These are phyloP conservation scores for Idaea straminata DNA, from an alignment of 2,888 invertebrate genomes.

Conservation along the genomic window DNA sequence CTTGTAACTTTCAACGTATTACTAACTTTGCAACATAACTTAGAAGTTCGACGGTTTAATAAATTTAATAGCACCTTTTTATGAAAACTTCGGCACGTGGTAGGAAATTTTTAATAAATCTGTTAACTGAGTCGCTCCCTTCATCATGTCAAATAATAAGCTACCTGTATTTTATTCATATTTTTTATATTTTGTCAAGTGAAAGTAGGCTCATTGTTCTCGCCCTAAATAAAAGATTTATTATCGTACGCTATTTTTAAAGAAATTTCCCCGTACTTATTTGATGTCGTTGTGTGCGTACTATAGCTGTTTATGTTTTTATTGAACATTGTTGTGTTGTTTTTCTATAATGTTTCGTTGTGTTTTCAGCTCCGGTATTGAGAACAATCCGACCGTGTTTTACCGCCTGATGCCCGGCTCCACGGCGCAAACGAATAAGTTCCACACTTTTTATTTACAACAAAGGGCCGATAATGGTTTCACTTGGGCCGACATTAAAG, in stretches of 20 bases:
- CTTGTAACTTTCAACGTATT: background rate
- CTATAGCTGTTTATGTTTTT: slow-evolving; percentile 32
- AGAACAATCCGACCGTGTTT: slow-evolving; percentile 97
- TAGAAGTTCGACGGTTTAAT: background rate
- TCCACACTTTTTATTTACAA: slow-evolving; percentile 96
- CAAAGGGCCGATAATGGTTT: slow-evolving; percentile 95
- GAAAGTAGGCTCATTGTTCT: slow-evolving; percentile 23
- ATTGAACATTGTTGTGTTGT: slow-evolving; percentile 20
- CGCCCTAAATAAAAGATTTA: slow-evolving; percentile 18
- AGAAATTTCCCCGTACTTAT: slow-evolving; percentile 24
- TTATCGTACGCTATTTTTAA: slow-evolving; percentile 22
- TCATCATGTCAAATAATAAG: slow-evolving; percentile 8
- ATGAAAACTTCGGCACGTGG: slow-evolving; percentile 6
- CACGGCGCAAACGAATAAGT: slow-evolving; percentile 97
- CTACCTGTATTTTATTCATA: slow-evolving; percentile 10
- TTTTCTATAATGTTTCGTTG: slow-evolving; percentile 42
- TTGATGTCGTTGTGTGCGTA: slow-evolving; percentile 53
- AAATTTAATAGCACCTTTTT: background rate
- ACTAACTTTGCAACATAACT: background rate
- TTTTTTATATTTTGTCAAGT: slow-evolving; percentile 17
- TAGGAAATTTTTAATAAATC: slow-evolving; percentile 5
- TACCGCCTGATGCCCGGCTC: slow-evolving; percentile 97
- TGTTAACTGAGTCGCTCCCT: slow-evolving; percentile 17
- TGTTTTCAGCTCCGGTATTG: slow-evolving; percentile 93
- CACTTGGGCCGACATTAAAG: slow-evolving; percentile 97